A percentile compares a stretch with the other conserved stretches of the same genome.
These are phyloP conservation scores for Oncopodura yosiiana DNA, from an alignment of 1,140 invertebrate species.

Conservation along the genomic window DNA sequence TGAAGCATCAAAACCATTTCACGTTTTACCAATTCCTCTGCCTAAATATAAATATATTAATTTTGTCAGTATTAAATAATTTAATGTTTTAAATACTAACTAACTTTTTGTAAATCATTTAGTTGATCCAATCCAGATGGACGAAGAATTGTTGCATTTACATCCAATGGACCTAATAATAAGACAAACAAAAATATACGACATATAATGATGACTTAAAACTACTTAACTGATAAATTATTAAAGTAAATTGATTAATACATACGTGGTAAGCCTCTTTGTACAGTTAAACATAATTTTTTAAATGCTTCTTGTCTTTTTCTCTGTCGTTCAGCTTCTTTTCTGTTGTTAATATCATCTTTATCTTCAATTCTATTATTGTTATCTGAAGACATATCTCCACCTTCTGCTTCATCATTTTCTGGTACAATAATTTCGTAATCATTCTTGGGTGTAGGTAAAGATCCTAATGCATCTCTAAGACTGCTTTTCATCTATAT, in stretches of 20 bases:
- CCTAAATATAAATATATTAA: constrained; percentile 43
- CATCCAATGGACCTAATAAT: constrained; percentile 72
- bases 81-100: neutral
- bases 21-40: constrained; percentile 91
- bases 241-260: no score
- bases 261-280: constrained; percentile 78
- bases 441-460: constrained; percentile 90
- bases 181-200: no score
- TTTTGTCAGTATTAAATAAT: constrained; percentile 3
- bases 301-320: constrained; percentile 59
- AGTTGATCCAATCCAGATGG: constrained; percentile 60
- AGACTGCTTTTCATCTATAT: constrained; percentile 59
- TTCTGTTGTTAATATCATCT: constrained; percentile 72
- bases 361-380: constrained; percentile 61
- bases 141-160: constrained; percentile 70
- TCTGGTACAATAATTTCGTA: constrained; percentile 97
- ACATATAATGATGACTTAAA: no score
- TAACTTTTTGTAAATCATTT: constrained; percentile 71
- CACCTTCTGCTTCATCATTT: constrained; percentile 54
- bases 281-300: constrained; percentile 76
- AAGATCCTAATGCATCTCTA: constrained; percentile 57
- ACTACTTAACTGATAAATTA: no score
- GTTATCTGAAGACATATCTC: constrained; percentile 10
- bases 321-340: constrained; percentile 51
- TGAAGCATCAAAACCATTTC: constrained; percentile 96